phyloP scores from a whole-genome alignment of 2,113 vertebrate species.

The Elephantulus edwardii region DNA sequence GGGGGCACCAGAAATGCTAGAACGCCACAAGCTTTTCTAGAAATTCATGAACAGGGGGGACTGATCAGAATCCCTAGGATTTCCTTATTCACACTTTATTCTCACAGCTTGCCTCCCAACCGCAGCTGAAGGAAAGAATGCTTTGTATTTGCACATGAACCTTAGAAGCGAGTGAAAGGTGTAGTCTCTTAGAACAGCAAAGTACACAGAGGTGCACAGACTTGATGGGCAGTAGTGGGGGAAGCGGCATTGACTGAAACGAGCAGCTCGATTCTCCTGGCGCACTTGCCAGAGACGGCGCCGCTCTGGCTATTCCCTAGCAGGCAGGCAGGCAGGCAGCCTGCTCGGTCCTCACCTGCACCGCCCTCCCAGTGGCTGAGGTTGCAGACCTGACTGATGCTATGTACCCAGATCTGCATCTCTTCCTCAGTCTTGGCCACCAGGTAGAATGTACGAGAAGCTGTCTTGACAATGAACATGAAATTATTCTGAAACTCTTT shows the following conservation, averaged over 20 bases:
- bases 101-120: background rate
- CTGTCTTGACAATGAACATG: slow-evolving; percentile 94
- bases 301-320: too few species aligned
- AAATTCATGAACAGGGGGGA: background rate
- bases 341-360: slow-evolving; percentile 87
- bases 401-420: slow-evolving; percentile 95
- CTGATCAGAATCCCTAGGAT: background rate
- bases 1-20: background rate
- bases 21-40: background rate
- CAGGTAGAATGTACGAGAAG: slow-evolving; percentile 94
- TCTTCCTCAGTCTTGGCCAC: slow-evolving; percentile 97
- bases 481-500: slow-evolving; percentile 94
- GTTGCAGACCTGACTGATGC: slow-evolving; percentile 95
- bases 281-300: background rate
- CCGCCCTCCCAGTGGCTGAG: slow-evolving; percentile 88
- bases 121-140: background rate
- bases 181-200: background rate
- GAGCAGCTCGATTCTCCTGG: background rate
- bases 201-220: too few species aligned
- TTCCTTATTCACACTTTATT: background rate
- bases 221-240: background rate
- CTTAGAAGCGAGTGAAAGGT: background rate
- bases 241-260: background rate
- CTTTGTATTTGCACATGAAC: background rate
- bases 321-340: too few species aligned